These are phyloP conservation scores for Antechinus flavipes DNA, from an alignment of 2,113 vertebrate species.

Conservation along the genomic window DNA sequence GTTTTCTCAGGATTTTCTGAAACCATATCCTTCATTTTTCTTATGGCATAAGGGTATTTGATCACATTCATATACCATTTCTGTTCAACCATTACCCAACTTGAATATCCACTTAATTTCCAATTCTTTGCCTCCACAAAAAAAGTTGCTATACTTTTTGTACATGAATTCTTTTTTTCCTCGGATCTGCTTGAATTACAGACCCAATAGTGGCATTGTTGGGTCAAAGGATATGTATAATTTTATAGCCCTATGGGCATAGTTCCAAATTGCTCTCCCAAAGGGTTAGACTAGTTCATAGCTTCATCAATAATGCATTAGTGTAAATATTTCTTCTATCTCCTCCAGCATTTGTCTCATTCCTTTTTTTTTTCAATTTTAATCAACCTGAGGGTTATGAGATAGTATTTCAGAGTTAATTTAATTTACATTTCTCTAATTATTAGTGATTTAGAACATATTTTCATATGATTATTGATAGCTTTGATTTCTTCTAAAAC, in stretches of 20 bases:
- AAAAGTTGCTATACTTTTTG: neutral
- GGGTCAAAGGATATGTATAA: neutral
- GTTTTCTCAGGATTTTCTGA: neutral
- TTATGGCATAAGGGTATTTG: neutral
- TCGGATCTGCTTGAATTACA: neutral
- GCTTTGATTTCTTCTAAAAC: neutral
- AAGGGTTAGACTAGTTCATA: neutral
- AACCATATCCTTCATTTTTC: neutral
- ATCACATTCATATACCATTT: neutral
- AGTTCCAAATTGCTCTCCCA: neutral
- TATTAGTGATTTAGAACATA: neutral
- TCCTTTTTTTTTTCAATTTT: neutral
- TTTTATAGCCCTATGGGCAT: neutral
- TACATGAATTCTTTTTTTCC: neutral
- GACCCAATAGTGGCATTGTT: neutral
- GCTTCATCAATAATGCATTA: neutral
- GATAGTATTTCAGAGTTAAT: neutral
- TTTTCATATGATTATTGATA: neutral
- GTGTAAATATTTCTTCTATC: neutral
- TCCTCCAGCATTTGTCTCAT: neutral
- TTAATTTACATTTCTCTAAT: neutral
- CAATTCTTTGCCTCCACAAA: neutral
- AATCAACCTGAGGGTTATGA: neutral
- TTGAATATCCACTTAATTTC: neutral
- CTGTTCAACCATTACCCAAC: neutral